phyloP scores from a whole-genome alignment of 2,113 vertebrate genomes.

The Erythrocercus mccallii region DNA sequence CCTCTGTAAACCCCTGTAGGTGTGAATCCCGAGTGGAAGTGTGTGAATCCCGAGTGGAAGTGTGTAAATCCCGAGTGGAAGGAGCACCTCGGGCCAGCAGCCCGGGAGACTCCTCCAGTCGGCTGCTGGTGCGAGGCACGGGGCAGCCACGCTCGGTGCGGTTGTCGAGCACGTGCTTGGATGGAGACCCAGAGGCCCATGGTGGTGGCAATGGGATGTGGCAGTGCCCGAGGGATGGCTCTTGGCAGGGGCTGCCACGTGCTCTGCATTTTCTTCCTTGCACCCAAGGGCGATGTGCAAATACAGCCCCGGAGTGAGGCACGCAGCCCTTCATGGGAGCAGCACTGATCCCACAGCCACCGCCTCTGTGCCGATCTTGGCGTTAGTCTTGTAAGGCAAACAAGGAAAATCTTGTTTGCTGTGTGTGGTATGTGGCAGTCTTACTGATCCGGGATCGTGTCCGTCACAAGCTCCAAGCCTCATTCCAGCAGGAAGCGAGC shows the following conservation, averaged over 20 bases:
- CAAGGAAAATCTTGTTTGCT: background rate
- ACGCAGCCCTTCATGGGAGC: rapidly evolving
- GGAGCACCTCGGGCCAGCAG: rapidly evolving
- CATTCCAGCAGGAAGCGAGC: background rate
- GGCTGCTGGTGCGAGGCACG: rapidly evolving
- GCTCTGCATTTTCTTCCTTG: rapidly evolving
- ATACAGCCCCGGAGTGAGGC: background rate
- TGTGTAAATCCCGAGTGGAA: background rate
- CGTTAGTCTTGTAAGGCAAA: background rate
- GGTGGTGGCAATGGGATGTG: rapidly evolving
- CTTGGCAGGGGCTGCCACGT: rapidly evolving
- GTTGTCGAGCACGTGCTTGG: rapidly evolving
- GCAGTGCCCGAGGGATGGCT: background rate
- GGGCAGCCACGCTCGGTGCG: no score
- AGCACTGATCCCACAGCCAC: rapidly evolving
- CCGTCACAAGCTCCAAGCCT: background rate
- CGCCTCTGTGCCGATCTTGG: background rate
- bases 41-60: background rate
- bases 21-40: background rate
- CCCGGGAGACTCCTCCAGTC: rapidly evolving
- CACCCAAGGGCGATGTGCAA: rapidly evolving
- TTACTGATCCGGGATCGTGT: background rate
- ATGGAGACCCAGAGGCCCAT: rapidly evolving
- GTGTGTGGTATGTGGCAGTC: background rate
- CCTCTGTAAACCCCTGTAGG: rapidly evolving